Base-by-base conservation (phyloP, 2,113 vertebrate species). In the Phalacrocorax carbo region DNA sequence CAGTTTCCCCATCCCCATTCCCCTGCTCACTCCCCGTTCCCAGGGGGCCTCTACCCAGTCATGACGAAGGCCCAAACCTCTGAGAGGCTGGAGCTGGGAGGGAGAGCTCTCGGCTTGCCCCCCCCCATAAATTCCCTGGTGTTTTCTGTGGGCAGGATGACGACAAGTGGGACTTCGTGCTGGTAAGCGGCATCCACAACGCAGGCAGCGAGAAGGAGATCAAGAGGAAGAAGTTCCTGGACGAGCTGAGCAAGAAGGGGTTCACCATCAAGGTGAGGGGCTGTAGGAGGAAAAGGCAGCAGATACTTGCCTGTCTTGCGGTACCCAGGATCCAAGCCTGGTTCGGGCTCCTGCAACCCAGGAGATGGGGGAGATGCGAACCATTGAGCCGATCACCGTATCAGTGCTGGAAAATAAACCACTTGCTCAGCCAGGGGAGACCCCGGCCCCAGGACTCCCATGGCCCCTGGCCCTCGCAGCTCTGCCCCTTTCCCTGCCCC, bases 131-230 rank as follows among this genome's bases (percentile, higher is more conserved):
- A 46, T 60, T 58, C 73, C 58, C 23, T n/a, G 34, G 7, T 48
- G 18, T 76, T 62, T 88, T 49, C 89, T 79, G 13, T 23, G 82
- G n/a, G 38, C 86, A 98, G 97, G 85, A 49, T 27, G 87, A 96
- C 18, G 70, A 84, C 14, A 86, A 83, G 18, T 99, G 98, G 97
- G 99, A 99, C 89, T 99, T 98, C 1, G 93, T 99, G 36, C 97
- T 99, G 8, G 99, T 99, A 58, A 98, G 98, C 0, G 36, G 98
- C 22, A 86, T 76, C 17, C 68, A 92, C 0, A 64, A 97, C 7
- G 68, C 86, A 46, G 82, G 85, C 42, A 75, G 70, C 0, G 14
- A 48, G 19, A 96, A 97, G 46, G 89, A 85, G 51, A 34, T 32
- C 40, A 98, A 96, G 96, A 98, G 97, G 87, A 79, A n/a, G n/a